These are phyloP conservation scores for Eupelmus urozonus DNA, from an alignment of 2,888 invertebrate species.

Conservation along the genomic window DNA sequence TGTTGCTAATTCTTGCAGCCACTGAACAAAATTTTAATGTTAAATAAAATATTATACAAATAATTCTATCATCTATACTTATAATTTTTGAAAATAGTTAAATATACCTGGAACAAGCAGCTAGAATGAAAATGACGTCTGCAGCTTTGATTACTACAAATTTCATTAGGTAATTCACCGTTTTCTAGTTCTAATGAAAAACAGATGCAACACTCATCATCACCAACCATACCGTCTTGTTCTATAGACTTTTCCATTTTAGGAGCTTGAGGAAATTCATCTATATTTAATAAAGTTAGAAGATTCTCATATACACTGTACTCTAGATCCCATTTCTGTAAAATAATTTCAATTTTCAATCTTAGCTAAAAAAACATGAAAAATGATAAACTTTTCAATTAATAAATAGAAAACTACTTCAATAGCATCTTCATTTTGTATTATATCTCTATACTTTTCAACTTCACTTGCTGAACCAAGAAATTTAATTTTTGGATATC, in stretches of 20 bases:
- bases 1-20: slow-evolving; percentile 68
- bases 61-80: slow-evolving; percentile 19
- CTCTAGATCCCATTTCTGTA: slow-evolving; percentile 70
- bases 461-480: slow-evolving; percentile 70
- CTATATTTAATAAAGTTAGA: slow-evolving; percentile 66
- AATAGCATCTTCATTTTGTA: slow-evolving; percentile 58
- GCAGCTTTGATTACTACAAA: slow-evolving; percentile 72
- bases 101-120: slow-evolving; percentile 72
- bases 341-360: slow-evolving; percentile 36
- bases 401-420: slow-evolving; percentile 54
- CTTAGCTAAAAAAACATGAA: neutral
- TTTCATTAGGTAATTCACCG: slow-evolving; percentile 67
- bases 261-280: slow-evolving; percentile 67
- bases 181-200: slow-evolving; percentile 68
- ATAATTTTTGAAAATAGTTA: neutral
- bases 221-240: slow-evolving; percentile 64
- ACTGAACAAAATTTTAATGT: slow-evolving; percentile 64
- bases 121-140: slow-evolving; percentile 69
- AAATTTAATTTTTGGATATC: slow-evolving; percentile 70
- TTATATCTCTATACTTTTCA: slow-evolving; percentile 64
- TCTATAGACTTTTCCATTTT: slow-evolving; percentile 44
- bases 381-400: slow-evolving; percentile 2
- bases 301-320: slow-evolving; percentile 69
- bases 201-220: slow-evolving; percentile 74
- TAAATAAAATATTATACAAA: too few species aligned